Conservation (phyloP, 2,113 vertebrate species). For the Sapajus apella region DNA sequence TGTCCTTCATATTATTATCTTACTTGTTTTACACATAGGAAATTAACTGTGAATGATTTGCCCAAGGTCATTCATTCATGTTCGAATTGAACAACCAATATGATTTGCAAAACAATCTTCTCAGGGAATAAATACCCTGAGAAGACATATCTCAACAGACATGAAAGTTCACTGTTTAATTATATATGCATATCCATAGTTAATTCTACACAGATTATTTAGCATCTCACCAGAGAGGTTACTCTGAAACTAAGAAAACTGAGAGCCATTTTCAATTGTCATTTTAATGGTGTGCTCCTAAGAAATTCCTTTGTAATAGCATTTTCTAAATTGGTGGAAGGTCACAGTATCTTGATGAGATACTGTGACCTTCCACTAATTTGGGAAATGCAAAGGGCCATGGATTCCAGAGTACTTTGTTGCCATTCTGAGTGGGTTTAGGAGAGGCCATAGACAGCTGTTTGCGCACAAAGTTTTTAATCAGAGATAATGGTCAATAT, state of each 20-base stretch:
- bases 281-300: background rate
- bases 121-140: background rate
- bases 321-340: background rate
- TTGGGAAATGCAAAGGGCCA: background rate
- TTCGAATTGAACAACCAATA: constrained; percentile 1
- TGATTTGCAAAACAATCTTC: background rate
- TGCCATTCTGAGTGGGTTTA: background rate
- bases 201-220: background rate
- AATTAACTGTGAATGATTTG: background rate
- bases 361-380: background rate
- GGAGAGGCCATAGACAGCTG: background rate
- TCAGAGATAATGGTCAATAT: background rate
- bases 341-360: background rate
- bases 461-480: background rate
- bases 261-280: background rate
- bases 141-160: background rate
- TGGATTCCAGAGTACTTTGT: background rate
- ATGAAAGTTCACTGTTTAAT: background rate
- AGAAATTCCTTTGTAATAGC: background rate
- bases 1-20: background rate
- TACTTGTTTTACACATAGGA: background rate
- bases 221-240: background rate
- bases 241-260: background rate
- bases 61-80: background rate
- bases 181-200: background rate